Percentiles rank a stretch among this genome's conserved stretches.
Conservation (phyloP, 2,888 invertebrate genomes). For the Scelioninae gen. 2 region DNA sequence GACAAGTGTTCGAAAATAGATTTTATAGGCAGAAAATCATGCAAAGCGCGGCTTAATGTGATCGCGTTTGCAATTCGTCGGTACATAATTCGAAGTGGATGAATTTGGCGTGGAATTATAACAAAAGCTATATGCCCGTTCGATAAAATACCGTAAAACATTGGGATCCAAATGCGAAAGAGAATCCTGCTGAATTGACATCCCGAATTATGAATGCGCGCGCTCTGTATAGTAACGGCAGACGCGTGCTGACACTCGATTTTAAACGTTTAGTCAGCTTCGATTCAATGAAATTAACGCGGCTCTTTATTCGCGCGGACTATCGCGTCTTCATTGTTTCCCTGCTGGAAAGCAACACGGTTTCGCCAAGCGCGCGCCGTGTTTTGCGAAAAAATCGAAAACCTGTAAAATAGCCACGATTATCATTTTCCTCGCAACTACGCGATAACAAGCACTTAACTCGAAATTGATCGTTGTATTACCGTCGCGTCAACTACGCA, state of each 20-base stretch:
- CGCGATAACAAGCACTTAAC: no score
- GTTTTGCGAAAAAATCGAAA: no score
- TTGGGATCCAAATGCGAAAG: slow-evolving; percentile 33
- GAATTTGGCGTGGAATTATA: slow-evolving; percentile 39
- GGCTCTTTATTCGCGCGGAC: slow-evolving; percentile 28
- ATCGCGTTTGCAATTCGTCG: slow-evolving; percentile 33
- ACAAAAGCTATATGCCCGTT: slow-evolving; percentile 17
- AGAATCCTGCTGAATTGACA: slow-evolving; percentile 52
- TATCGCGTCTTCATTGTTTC: no score
- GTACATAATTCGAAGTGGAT: slow-evolving; percentile 37
- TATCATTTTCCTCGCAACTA: no score
- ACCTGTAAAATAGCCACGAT: no score
- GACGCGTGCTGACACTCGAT: slow-evolving; percentile 45
- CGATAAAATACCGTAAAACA: slow-evolving; percentile 51
- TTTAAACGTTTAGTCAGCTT: slow-evolving; percentile 54
- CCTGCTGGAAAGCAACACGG: no score
- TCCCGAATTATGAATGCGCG: slow-evolving; percentile 52
- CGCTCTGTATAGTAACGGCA: slow-evolving; percentile 24
- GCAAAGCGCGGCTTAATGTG: slow-evolving; percentile 22
- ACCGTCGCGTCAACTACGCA: slow-evolving; percentile 1
- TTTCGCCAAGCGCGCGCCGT: no score
- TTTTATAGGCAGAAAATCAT: slow-evolving; percentile 30
- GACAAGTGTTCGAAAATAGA: slow-evolving; percentile 28
- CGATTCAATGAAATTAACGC: slow-evolving; percentile 40
- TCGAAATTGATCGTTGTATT: slow-evolving; percentile 1